These are phyloP conservation scores for Otolemur crassicaudatus DNA, from an alignment of 2,797 vertebrate species.

Conservation along the genomic window DNA sequence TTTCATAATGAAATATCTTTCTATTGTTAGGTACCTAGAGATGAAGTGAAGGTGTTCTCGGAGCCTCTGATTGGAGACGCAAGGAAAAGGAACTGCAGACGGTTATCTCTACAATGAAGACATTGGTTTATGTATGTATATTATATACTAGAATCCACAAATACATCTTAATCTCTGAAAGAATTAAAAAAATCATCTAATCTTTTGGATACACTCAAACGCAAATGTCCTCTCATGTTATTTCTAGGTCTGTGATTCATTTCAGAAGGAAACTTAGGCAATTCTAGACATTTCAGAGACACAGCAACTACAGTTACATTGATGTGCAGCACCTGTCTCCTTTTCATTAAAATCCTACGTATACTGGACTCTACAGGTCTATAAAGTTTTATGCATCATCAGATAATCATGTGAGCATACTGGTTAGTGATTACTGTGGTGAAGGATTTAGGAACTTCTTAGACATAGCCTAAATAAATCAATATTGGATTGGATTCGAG, in stretches of 20 bases:
- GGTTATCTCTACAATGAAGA: background rate
- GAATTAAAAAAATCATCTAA: background rate
- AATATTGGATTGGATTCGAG: slow-evolving; percentile 24
- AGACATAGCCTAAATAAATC: slow-evolving; percentile 33
- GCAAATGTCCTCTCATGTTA: background rate
- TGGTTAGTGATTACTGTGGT: slow-evolving; percentile 31
- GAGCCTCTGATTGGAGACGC: too few species aligned
- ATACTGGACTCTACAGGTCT: slow-evolving; percentile 25
- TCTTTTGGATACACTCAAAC: slow-evolving; percentile 9
- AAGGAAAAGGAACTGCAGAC: too few species aligned
- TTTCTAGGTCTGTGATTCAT: background rate
- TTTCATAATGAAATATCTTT: slow-evolving; percentile 19
- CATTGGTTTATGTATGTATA: background rate
- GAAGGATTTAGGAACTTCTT: slow-evolving; percentile 57
- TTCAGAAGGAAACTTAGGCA: slow-evolving; percentile 2
- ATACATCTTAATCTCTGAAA: slow-evolving; percentile 50
- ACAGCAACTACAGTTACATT: background rate
- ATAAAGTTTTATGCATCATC: slow-evolving; percentile 40
- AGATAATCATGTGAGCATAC: slow-evolving; percentile 23
- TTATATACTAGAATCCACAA: slow-evolving; percentile 37
- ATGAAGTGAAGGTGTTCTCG: background rate
- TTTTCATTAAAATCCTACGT: slow-evolving; percentile 52
- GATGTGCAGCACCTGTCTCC: background rate
- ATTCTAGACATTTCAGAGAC: slow-evolving; percentile 7
- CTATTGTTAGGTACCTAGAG: background rate